These are phyloP conservation scores for Corythoichthys intestinalis DNA, from an alignment of 2,113 vertebrate genomes.

Conservation along the genomic window DNA sequence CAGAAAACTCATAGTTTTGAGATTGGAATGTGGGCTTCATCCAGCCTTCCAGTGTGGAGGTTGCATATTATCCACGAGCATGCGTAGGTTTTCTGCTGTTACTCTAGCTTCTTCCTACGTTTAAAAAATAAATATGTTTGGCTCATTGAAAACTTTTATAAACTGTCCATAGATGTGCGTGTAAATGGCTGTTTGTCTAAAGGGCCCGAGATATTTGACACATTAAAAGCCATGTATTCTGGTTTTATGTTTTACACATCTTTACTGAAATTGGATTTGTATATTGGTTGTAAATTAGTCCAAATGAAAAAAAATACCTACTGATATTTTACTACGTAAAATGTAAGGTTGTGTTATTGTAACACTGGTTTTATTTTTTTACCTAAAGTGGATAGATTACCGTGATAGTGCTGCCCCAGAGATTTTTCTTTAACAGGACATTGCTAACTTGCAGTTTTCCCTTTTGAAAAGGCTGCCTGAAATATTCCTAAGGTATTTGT, in stretches of 20 bases:
- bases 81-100: too few relatives aligned
- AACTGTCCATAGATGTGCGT: background rate
- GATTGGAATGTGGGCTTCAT: too few relatives aligned
- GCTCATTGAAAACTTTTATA: background rate
- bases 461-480: background rate
- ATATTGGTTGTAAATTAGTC: background rate
- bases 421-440: background rate
- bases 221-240: too few relatives aligned
- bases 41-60: too few relatives aligned
- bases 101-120: too few relatives aligned
- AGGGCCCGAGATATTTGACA: background rate
- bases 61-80: too few relatives aligned
- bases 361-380: background rate
- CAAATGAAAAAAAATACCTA: background rate
- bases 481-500: background rate
- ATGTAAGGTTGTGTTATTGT: background rate
- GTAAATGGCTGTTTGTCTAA: background rate
- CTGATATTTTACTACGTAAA: background rate
- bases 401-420: background rate
- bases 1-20: too few relatives aligned
- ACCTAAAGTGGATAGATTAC: background rate
- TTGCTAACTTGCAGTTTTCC: constrained; percentile 1
- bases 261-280: background rate
- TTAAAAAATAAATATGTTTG: too few relatives aligned
- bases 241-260: too few relatives aligned